Conservation (phyloP, 2,888 invertebrate genomes). For the Lamellibrachia satsuma region DNA sequence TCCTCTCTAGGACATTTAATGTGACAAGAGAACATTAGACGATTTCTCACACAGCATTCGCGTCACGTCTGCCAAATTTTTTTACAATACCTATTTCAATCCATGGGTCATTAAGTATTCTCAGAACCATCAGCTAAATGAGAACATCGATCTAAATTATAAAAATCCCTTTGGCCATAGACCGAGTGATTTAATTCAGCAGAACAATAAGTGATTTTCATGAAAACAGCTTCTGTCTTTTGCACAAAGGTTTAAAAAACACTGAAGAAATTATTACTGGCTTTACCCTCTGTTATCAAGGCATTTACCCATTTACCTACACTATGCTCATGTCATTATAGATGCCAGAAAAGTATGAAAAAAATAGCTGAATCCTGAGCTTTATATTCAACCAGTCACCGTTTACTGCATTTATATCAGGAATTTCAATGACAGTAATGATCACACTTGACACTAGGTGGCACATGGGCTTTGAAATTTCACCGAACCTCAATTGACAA, state of each 20-base stretch:
- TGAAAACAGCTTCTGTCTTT: background rate
- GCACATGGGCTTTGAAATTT: background rate
- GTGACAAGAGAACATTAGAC: background rate
- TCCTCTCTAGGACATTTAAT: background rate
- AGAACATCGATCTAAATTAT: background rate
- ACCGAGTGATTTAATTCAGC: background rate
- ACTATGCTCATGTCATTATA: background rate
- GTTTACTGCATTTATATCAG: background rate
- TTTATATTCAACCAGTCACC: background rate
- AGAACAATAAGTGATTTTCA: background rate
- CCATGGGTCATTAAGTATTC: background rate
- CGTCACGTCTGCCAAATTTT: background rate
- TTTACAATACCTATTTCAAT: background rate
- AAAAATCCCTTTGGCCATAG: background rate
- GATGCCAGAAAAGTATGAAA: background rate
- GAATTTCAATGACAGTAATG: background rate
- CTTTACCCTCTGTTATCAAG: background rate
- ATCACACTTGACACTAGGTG: background rate
- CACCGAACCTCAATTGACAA: background rate
- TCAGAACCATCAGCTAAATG: background rate
- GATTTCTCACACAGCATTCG: background rate
- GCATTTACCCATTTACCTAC: background rate
- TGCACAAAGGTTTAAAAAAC: background rate
- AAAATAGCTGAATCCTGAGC: conserved; percentile 17
- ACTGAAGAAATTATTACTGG: background rate